Percentiles rank a stretch among this genome's conserved stretches.
These are phyloP conservation scores for Agrilus biguttatus DNA, from an alignment of 2,888 invertebrate genomes.

Conservation along the genomic window DNA sequence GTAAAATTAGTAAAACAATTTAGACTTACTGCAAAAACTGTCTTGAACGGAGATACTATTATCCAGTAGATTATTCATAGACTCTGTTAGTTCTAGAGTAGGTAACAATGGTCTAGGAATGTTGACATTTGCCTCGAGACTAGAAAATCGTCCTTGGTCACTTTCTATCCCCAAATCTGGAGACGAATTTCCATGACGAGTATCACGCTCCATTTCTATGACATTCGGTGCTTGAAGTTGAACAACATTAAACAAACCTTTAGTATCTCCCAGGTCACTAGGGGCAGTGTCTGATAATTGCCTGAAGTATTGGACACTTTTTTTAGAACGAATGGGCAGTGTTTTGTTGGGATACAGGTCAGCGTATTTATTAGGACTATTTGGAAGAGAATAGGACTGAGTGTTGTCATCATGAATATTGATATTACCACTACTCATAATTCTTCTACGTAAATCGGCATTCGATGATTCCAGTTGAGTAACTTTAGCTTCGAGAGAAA, in stretches of 20 bases:
- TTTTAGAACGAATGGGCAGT: constrained; percentile 5
- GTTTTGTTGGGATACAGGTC: constrained; percentile 9
- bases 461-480: constrained; percentile 29
- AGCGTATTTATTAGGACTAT: constrained; percentile 10
- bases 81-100: constrained; percentile 31
- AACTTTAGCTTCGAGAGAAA: constrained; percentile 30
- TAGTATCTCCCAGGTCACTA: constrained; percentile 11
- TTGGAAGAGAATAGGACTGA: constrained; percentile 11
- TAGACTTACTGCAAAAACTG: constrained; percentile 18
- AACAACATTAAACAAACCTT: not conserved
- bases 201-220: constrained; percentile 16
- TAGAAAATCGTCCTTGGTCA: constrained; percentile 50
- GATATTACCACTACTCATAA: constrained; percentile 26
- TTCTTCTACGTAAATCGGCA: constrained; percentile 20
- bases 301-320: constrained; percentile 10
- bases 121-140: constrained; percentile 43
- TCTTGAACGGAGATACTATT: constrained; percentile 17
- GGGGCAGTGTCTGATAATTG: constrained; percentile 27
- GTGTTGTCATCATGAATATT: constrained; percentile 13
- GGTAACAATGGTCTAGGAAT: constrained; percentile 30
- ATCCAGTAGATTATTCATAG: constrained; percentile 28
- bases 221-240: constrained; percentile 5
- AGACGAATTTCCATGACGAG: constrained; percentile 42
- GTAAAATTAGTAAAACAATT: not conserved
- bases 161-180: constrained; percentile 87